These are phyloP conservation scores for Pseudomyrmex cubaensis DNA, from an alignment of 1,140 invertebrate species.

Conservation along the genomic window DNA sequence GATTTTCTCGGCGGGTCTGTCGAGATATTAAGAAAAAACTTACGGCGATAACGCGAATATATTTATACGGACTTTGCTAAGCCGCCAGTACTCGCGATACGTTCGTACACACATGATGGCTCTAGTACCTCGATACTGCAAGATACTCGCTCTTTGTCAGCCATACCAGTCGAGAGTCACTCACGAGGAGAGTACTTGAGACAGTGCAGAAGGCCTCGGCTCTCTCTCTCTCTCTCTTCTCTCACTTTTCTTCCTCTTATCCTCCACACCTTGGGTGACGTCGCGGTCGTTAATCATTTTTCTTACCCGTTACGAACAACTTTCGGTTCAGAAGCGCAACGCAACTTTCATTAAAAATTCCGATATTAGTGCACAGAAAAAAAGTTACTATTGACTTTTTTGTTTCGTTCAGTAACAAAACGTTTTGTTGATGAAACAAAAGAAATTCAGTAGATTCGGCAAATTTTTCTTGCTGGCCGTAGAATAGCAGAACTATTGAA, in stretches of 20 bases:
- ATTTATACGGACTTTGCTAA: constrained; percentile 13
- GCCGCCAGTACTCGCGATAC: constrained; percentile 32
- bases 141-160: constrained; percentile 69
- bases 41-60: constrained; percentile 38
- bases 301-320: background rate
- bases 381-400: too few species aligned
- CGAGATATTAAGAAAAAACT: constrained; percentile 21
- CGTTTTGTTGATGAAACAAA: too few species aligned
- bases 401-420: too few species aligned
- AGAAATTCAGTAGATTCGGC: too few species aligned
- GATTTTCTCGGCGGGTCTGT: background rate
- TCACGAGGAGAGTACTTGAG: constrained; percentile 74
- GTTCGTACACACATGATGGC: constrained; percentile 39
- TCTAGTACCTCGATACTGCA: constrained; percentile 60
- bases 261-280: constrained; percentile 67
- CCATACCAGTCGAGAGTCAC: constrained; percentile 71
- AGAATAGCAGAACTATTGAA: too few species aligned
- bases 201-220: constrained; percentile 79
- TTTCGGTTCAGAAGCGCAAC: constrained; percentile 28
- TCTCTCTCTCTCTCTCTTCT: constrained; percentile 39
- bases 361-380: background rate
- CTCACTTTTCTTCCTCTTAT: constrained; percentile 57
- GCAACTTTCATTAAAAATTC: constrained; percentile 4
- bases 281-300: constrained; percentile 50
- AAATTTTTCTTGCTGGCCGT: too few species aligned